Base-by-base conservation (phyloP, 2,888 invertebrate genomes). In the Meteorus cinctellus region DNA sequence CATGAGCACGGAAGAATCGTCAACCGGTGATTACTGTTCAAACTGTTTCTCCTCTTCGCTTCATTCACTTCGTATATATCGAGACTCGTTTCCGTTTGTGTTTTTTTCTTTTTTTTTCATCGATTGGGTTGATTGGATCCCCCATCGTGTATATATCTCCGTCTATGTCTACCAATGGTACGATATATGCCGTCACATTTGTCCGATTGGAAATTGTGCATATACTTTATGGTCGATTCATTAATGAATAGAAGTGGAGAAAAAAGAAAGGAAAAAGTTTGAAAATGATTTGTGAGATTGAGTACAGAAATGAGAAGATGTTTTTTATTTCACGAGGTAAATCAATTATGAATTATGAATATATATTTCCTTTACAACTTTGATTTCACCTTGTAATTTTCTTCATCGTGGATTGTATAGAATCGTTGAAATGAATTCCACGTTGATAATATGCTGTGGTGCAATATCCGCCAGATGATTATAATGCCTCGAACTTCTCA, bases 401-500 rank as follows among this genome's bases (percentile, higher is more conserved):
- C 78, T 73, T 65, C 68, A 71, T 72, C 41, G 73, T 41, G 45
- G 8, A 68, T 48, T 48, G 16, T n/a, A 16, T 3, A 31, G 55
- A 63, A 60, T 27, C 66, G 68, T 12, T 72, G 68, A 74, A 72
- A 74, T 77, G 62, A 77, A 77, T 77, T 77, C 66, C 69, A 63
- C 62, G 62, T 71, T 69, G 67, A 77, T 77, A 74, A 77, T 77
- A 77, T 74, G 70, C 72, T 74, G 74, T 77, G 19, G 19, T 36
- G 19, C n/a, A 65, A 65, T 65, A 34, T 65, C 34, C 19, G 4
- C 19, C n/a, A 41, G 65, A 65, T 41, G 16, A 65, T 65, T 65
- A 65, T 41, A n/a, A 24, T 34, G 16, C 8, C n/a, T 16, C 41
- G 16, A 36, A 34, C 16, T 34, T 63, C 14, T 29, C 29, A 16